Percentiles rank a stretch among this genome's conserved stretches.
Evolutionary conservation across 2,797 vertebrate species (phyloP).

Genomic region (Crenichthys baileyi): DNA sequence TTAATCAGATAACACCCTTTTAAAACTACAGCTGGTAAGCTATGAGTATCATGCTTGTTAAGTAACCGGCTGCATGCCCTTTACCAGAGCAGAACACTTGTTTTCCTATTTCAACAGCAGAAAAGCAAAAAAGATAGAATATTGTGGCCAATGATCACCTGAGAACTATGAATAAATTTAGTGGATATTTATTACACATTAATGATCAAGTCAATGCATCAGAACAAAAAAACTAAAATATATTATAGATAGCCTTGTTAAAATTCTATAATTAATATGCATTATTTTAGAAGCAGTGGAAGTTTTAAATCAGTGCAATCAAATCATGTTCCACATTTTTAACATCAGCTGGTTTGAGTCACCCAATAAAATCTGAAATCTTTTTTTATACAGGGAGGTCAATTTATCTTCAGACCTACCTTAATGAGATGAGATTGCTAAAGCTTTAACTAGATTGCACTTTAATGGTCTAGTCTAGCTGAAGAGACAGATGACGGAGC

Average conservation of each 20-base stretch:
- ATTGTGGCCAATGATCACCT: background rate
- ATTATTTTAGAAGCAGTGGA: background rate
- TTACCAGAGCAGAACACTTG: background rate
- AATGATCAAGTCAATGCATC: background rate
- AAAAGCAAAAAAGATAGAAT: background rate
- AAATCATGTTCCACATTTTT: background rate
- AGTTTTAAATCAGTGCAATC: background rate
- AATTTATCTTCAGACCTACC: constrained; percentile 33
- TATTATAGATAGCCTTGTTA: background rate
- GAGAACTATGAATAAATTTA: background rate
- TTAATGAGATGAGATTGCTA: constrained; percentile 50
- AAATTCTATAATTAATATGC: background rate
- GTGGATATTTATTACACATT: background rate
- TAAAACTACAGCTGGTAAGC: no score
- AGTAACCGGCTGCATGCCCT: no score
- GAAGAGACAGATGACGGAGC: constrained; percentile 38
- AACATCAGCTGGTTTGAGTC: background rate
- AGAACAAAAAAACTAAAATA: background rate
- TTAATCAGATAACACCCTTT: no score
- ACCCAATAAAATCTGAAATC: background rate
- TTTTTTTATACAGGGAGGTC: constrained; percentile 14
- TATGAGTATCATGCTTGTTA: no score
- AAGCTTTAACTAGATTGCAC: constrained; percentile 50
- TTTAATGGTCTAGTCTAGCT: constrained; percentile 54
- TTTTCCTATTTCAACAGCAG: background rate